These are phyloP conservation scores for Torymus tubicola DNA, from an alignment of 2,888 invertebrate genomes.

Conservation along the genomic window DNA sequence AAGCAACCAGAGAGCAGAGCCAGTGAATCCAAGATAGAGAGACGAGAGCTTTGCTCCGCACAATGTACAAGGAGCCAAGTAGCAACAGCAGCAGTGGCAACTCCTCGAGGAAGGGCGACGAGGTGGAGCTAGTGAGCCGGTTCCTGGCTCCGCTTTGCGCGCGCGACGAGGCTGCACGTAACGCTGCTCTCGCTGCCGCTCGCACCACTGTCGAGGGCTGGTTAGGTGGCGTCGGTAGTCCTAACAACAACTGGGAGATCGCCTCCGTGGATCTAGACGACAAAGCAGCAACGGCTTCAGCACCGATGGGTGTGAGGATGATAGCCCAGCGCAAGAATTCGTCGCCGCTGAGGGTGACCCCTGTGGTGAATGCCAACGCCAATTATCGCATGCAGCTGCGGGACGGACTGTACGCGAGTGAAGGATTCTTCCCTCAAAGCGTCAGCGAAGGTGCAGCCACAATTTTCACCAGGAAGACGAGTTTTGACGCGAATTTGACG, in stretches of 20 bases:
- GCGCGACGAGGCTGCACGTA: constrained; percentile 77
- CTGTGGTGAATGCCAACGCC: constrained; percentile 5
- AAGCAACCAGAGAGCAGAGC: constrained; percentile 9
- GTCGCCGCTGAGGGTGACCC: not conserved
- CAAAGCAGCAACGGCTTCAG: not conserved
- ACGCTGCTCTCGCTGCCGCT: constrained; percentile 78
- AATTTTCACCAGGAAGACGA: constrained; percentile 60
- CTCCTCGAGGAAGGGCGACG: constrained; percentile 71
- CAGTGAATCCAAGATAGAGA: constrained; percentile 30
- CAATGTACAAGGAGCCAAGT: constrained; percentile 69
- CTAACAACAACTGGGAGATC: constrained; percentile 66
- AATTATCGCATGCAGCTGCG: constrained; percentile 55
- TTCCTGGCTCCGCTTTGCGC: constrained; percentile 79
- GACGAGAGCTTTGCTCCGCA: not conserved
- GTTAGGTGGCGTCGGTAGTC: constrained; percentile 77
- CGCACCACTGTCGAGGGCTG: constrained; percentile 78
- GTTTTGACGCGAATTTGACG: constrained; percentile 60
- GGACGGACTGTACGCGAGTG: constrained; percentile 65
- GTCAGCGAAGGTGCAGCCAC: constrained; percentile 38
- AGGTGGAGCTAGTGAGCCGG: constrained; percentile 77
- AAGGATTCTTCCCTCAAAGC: constrained; percentile 72
- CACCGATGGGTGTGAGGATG: too few species aligned
- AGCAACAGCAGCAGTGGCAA: constrained; percentile 65
- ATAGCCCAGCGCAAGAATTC: too few species aligned
- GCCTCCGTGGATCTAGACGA: constrained; percentile 10